Percentiles rank a stretch among this genome's conserved stretches.
These are phyloP conservation scores for Drosophila hydei DNA, from an alignment of 1,140 invertebrate genomes.

Conservation along the genomic window DNA sequence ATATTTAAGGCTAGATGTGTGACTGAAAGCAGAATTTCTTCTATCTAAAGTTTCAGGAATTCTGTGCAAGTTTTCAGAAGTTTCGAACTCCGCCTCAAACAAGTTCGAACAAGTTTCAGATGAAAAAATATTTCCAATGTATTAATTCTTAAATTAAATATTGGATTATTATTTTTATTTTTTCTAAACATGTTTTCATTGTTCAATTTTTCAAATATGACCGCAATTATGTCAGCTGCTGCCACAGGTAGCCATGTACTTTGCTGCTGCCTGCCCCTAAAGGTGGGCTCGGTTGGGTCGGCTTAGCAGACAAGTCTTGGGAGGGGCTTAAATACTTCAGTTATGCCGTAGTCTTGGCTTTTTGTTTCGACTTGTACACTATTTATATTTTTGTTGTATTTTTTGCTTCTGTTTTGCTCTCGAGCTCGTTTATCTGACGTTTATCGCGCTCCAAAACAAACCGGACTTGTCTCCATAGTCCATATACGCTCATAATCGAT, in stretches of 20 bases:
- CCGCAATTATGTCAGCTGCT: constrained; percentile 50
- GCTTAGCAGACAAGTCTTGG: constrained; percentile 7
- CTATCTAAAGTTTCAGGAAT: no score
- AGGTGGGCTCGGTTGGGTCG: background rate
- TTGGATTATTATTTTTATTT: background rate
- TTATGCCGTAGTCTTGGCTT: constrained; percentile 20
- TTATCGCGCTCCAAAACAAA: constrained; percentile 74
- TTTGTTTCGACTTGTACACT: constrained; percentile 29
- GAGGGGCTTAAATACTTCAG: constrained; percentile 31
- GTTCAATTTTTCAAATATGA: background rate
- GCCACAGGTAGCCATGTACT: constrained; percentile 8
- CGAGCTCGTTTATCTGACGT: constrained; percentile 76
- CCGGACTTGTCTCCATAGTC: constrained; percentile 73
- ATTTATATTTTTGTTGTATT: constrained; percentile 1
- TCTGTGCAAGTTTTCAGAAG: no score
- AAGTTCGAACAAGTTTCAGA: no score
- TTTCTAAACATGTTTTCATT: background rate
- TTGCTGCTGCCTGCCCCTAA: background rate
- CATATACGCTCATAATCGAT: constrained; percentile 74
- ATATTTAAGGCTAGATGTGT: no score
- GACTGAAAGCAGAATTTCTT: no score
- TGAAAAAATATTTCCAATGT: no score
- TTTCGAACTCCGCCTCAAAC: no score
- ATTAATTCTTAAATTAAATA: no score
- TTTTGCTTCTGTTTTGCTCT: constrained; percentile 63